Evolutionary conservation across 2,888 invertebrate species (phyloP).

Genomic region (Dynastes maya): DNA sequence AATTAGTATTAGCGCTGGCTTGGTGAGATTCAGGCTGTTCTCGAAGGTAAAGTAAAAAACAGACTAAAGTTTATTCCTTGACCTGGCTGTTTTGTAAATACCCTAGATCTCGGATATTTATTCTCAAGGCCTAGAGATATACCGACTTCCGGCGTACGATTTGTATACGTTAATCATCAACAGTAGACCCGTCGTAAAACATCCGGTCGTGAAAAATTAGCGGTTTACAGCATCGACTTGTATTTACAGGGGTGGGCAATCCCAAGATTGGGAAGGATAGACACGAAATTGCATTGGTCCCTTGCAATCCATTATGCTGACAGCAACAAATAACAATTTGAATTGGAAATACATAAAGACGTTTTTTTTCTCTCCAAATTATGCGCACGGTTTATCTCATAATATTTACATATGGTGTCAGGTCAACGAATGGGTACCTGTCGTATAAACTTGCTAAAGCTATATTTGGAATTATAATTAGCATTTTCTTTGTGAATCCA

Average conservation of each 20-base stretch:
- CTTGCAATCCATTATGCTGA: too few species aligned
- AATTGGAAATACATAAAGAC: background rate
- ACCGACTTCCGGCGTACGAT: slow-evolving; percentile 22
- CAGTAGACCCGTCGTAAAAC: background rate
- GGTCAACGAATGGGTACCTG: slow-evolving; percentile 15
- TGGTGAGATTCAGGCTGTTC: background rate
- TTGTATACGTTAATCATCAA: slow-evolving; percentile 2
- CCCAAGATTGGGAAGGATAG: background rate
- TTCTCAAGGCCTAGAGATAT: slow-evolving; percentile 11
- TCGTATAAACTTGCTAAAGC: slow-evolving; percentile 16
- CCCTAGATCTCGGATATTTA: background rate
- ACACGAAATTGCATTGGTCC: too few species aligned
- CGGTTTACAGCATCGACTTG: background rate
- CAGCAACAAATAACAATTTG: background rate
- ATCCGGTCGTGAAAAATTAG: slow-evolving; percentile 25
- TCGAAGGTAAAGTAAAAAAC: background rate
- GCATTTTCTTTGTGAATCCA: slow-evolving; percentile 11
- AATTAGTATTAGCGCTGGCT: slow-evolving; percentile 1
- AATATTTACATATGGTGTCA: slow-evolving; percentile 22
- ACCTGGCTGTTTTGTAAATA: slow-evolving; percentile 14
- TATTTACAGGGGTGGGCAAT: background rate
- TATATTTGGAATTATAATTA: slow-evolving; percentile 26
- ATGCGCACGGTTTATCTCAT: slow-evolving; percentile 1
- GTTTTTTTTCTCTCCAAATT: background rate
- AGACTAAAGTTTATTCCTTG: background rate